Evolutionary conservation across 2,888 invertebrate species (phyloP).

Genomic region (Byasa hedistus): DNA sequence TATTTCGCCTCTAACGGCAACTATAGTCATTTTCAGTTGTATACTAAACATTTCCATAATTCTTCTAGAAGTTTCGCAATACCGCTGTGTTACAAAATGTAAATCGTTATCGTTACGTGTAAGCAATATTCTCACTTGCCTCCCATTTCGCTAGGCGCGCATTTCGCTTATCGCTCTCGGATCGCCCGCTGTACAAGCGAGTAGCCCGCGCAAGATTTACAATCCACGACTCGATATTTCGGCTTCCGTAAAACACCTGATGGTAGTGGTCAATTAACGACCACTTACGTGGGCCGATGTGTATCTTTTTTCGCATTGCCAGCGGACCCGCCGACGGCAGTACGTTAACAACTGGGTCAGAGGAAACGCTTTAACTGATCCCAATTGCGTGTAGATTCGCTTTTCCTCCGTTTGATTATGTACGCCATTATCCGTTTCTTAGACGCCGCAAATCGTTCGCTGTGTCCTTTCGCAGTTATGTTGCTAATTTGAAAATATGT

Average conservation of each 20-base stretch:
- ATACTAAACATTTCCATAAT: constrained; percentile 9
- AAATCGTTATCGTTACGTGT: constrained; percentile 27
- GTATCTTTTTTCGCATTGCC: constrained; percentile 27
- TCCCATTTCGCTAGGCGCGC: constrained; percentile 22
- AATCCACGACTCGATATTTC: constrained; percentile 25
- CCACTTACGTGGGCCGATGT: constrained; percentile 18
- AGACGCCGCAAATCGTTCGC: constrained; percentile 8
- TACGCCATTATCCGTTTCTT: constrained; percentile 31
- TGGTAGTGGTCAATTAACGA: constrained; percentile 10
- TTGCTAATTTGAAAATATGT: background rate
- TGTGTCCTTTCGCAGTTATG: constrained; percentile 10
- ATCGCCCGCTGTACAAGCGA: constrained; percentile 13
- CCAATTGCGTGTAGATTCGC: constrained; percentile 43
- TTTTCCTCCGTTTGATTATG: constrained; percentile 41
- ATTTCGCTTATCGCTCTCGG: constrained; percentile 20
- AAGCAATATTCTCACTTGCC: constrained; percentile 22
- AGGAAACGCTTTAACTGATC: constrained; percentile 42
- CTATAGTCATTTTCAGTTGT: background rate
- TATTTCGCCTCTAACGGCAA: background rate
- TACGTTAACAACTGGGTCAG: constrained; percentile 37
- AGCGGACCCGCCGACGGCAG: constrained; percentile 5
- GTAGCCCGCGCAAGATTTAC: constrained; percentile 26
- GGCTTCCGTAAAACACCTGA: constrained; percentile 29
- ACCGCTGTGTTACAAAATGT: constrained; percentile 26
- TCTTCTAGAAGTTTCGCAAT: constrained; percentile 18